Evolutionary conservation across 2,113 vertebrate species (phyloP).

Genomic region (Lophotis ruficrista): DNA sequence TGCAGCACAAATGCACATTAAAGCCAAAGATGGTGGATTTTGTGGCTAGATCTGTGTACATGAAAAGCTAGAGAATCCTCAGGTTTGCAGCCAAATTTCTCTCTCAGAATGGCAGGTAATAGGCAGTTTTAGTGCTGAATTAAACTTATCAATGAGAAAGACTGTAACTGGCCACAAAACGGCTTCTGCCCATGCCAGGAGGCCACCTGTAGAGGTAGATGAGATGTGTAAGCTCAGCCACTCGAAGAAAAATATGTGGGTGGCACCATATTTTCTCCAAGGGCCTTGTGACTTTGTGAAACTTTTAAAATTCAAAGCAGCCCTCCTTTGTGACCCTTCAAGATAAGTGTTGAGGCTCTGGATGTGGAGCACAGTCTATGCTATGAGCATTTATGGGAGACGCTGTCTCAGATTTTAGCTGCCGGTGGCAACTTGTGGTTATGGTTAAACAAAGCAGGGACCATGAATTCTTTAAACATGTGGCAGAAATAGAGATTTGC

Average conservation of each 20-base stretch:
- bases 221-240: background rate
- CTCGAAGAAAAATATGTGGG: accelerated
- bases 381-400: background rate
- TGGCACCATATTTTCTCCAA: background rate
- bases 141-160: background rate
- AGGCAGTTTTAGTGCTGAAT: background rate
- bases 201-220: background rate
- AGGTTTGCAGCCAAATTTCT: background rate
- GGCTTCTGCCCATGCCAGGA: background rate
- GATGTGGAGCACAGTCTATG: background rate
- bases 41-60: background rate
- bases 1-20: background rate
- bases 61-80: background rate
- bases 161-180: background rate
- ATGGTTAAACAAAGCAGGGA: background rate
- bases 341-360: accelerated
- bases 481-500: background rate
- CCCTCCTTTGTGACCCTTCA: background rate
- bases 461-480: background rate
- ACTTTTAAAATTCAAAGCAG: background rate
- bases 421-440: background rate
- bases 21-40: background rate
- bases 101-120: background rate
- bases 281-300: background rate
- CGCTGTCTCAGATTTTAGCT: background rate